These are phyloP conservation scores for Trichoplusia ni DNA, from an alignment of 1,140 invertebrate genomes.

Conservation along the genomic window DNA sequence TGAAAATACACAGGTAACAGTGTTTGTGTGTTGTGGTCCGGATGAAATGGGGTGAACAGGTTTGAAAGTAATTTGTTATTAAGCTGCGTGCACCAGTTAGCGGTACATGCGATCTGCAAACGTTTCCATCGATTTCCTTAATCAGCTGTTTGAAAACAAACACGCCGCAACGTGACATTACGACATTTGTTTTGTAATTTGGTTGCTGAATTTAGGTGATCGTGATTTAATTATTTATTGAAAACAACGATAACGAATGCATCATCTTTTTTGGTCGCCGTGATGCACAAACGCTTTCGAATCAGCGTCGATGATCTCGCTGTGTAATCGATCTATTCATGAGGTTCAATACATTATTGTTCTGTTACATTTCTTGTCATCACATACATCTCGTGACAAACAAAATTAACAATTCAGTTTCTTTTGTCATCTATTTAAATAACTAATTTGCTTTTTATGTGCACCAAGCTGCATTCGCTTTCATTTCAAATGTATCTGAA, in stretches of 20 bases:
- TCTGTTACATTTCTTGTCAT: constrained; percentile 6
- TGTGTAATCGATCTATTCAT: constrained; percentile 46
- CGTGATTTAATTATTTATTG: constrained; percentile 16
- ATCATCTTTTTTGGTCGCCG: constrained; percentile 27
- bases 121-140: constrained; percentile 24
- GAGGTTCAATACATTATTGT: constrained; percentile 33
- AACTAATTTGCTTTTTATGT: not conserved
- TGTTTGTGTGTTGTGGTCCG: constrained; percentile 31
- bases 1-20: constrained; percentile 67
- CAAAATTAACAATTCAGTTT: not conserved
- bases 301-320: constrained; percentile 39
- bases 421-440: not conserved
- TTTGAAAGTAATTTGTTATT: constrained; percentile 29
- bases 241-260: constrained; percentile 33
- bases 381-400: not conserved
- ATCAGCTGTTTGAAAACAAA: constrained; percentile 36
- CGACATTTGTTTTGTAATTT: constrained; percentile 16
- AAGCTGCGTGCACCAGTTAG: constrained; percentile 17
- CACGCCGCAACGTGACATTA: constrained; percentile 18
- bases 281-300: constrained; percentile 43
- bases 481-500: no score
- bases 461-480: no score
- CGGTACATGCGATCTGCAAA: not conserved
- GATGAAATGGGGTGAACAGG: constrained; percentile 31
- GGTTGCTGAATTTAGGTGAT: constrained; percentile 6